Evolutionary conservation across 1,140 invertebrate species (phyloP).

Genomic region (Cryptotermes secundus): DNA sequence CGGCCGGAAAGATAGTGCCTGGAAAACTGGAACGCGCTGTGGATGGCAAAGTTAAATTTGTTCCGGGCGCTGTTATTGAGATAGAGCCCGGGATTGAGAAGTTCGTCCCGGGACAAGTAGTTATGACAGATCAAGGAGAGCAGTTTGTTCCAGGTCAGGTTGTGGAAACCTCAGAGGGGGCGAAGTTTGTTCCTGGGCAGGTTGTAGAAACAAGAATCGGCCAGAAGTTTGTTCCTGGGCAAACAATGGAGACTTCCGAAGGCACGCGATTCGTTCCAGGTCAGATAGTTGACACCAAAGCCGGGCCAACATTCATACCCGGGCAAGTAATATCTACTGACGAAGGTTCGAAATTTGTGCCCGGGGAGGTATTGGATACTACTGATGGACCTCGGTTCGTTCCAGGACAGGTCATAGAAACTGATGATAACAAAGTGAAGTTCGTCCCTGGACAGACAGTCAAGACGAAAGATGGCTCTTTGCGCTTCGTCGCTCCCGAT

Average conservation of each 20-base stretch:
- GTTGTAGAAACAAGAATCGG: conserved; percentile 67
- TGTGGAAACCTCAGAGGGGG: conserved; percentile 54
- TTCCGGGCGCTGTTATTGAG: conserved; percentile 62
- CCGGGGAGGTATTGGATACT: conserved; percentile 72
- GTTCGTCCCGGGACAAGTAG: conserved; percentile 70
- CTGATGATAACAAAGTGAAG: conserved; percentile 61
- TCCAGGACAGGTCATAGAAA: conserved; percentile 68
- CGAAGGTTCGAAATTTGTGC: conserved; percentile 68
- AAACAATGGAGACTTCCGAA: conserved; percentile 66
- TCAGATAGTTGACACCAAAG: conserved; percentile 70
- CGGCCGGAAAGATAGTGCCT: conserved; percentile 62
- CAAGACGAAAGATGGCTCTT: conserved; percentile 65
- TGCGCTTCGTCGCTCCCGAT: conserved; percentile 69
- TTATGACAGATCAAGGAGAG: conserved; percentile 66
- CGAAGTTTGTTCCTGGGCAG: conserved; percentile 70
- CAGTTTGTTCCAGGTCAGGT: conserved; percentile 65
- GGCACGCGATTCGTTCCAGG: conserved; percentile 69
- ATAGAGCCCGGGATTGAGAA: conserved; percentile 56
- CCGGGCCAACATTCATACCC: conserved; percentile 70
- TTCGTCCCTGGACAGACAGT: conserved; percentile 72
- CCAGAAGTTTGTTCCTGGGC: conserved; percentile 68
- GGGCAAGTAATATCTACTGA: conserved; percentile 72
- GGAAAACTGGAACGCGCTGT: conserved; percentile 63
- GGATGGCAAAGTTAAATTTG: conserved; percentile 62
- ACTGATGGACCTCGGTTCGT: conserved; percentile 70